Base-by-base conservation (phyloP, 1,140 invertebrate genomes). In the Thaumetopoea pityocampa region DNA sequence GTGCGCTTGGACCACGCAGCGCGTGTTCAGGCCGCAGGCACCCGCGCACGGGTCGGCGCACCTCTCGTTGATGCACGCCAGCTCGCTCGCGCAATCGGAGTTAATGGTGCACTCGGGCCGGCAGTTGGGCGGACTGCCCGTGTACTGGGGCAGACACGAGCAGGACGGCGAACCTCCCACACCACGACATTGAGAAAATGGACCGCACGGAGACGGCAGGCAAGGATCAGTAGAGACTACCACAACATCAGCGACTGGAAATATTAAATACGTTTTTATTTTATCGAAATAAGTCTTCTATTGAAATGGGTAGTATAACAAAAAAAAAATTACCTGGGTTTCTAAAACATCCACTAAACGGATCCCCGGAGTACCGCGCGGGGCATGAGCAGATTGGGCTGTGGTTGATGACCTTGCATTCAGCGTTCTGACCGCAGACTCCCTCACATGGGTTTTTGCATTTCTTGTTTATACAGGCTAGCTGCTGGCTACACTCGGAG, bases 1-100 rank as follows among this genome's bases (percentile, higher is more conserved):
- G 65, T 94, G 93, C 57, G 90, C 91, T 7, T 92, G 87, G 1
- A 93, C 92, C 74, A 90, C 88, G 59, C 93, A 94, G 33, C 90
- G 82, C n/a, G 92, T 90, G 67, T 94, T 92, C 1, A 83, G 63
- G 8, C 92, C 93, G 73, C 93, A 94, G 15, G 89, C 89, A 45
- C 90, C 91, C n/a, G 90, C 89, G 55, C 93, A 95, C 11, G 92
- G 92, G 71, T 94, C 89, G 36, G 87, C 79, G 68, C 93, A 95
- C 79, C 91, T 92, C 46, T 90, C 88, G 60, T 89, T 90, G 16
- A 92, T 89, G 62, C 93, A 95, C 6, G 92, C 90, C 59, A 89
- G 88, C 46, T 91, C 89, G 11, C 88, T 88, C 1, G 90, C 68
- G 73, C 93, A 95, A 52, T 95, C 92, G 1, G 89, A 87, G 57